Percentiles rank a stretch among this genome's conserved stretches.
Evolutionary conservation across 1,140 invertebrate species (phyloP).

Genomic region (Magallana gigas): DNA sequence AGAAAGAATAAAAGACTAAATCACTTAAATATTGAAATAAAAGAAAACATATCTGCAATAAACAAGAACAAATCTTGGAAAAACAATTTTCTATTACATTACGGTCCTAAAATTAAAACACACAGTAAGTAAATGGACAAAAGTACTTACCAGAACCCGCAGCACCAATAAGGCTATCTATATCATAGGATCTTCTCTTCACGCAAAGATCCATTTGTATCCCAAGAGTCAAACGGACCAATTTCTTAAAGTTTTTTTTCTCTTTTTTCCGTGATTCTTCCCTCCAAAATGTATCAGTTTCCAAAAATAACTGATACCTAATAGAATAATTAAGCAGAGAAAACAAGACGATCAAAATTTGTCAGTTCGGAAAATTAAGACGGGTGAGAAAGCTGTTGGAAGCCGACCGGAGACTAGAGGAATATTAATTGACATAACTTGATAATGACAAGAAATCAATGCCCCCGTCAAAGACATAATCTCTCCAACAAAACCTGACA

Average conservation of each 20-base stretch:
- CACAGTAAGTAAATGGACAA: not conserved
- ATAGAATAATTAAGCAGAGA: slow-evolving; percentile 31
- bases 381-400: not conserved
- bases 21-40: too few species aligned
- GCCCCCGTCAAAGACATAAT: slow-evolving; percentile 6
- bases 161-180: slow-evolving; percentile 7
- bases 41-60: not conserved
- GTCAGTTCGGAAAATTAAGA: slow-evolving; percentile 22
- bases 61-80: too few species aligned
- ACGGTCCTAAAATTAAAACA: not conserved
- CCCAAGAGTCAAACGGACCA: too few species aligned
- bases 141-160: not conserved
- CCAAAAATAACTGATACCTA: not conserved
- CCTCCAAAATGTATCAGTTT: not conserved
- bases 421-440: slow-evolving; percentile 34
- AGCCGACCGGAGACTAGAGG: not conserved
- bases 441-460: slow-evolving; percentile 29
- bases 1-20: too few species aligned
- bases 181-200: slow-evolving; percentile 32
- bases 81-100: too few species aligned
- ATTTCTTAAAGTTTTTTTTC: not conserved
- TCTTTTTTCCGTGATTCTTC: not conserved
- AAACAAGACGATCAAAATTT: slow-evolving; percentile 6
- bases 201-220: slow-evolving; percentile 16
- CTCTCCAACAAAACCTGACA: slow-evolving; percentile 6